These are phyloP conservation scores for Glaucomys volans DNA, from an alignment of 2,113 vertebrate genomes.

Conservation along the genomic window DNA sequence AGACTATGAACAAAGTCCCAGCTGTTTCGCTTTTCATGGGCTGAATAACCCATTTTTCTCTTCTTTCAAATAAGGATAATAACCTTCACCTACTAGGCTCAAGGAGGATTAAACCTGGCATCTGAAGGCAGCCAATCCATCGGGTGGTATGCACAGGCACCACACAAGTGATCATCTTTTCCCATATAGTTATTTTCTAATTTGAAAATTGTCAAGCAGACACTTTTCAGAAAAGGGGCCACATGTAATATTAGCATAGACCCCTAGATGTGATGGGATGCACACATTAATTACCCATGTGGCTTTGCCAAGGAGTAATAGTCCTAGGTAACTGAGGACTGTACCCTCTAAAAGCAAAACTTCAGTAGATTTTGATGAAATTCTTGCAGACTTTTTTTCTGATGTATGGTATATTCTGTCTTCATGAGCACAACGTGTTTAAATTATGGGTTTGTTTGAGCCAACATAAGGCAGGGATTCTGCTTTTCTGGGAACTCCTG, in stretches of 20 bases:
- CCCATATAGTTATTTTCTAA: not conserved
- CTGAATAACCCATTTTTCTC: not conserved
- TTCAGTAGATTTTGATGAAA: not conserved
- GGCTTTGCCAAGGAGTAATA: not conserved
- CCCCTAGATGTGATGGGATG: not conserved
- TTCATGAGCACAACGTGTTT: not conserved
- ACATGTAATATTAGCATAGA: not conserved
- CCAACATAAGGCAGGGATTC: no score
- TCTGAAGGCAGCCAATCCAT: not conserved
- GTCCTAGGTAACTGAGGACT: not conserved
- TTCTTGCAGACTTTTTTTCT: not conserved
- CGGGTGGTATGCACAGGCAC: not conserved
- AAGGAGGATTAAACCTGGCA: not conserved
- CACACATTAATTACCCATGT: not conserved
- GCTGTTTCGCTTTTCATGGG: not conserved
- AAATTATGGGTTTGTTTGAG: no score
- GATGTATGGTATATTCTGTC: not conserved
- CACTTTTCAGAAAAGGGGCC: not conserved
- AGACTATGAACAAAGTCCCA: not conserved
- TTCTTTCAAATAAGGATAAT: conserved; percentile 22
- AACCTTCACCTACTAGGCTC: not conserved
- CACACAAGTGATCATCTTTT: not conserved
- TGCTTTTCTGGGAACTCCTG: no score
- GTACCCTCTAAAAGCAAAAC: not conserved
- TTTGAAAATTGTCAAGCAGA: not conserved